Evolutionary conservation across 2,797 vertebrate genomes (phyloP).

Genomic region (Lagorchestes hirsutus): DNA sequence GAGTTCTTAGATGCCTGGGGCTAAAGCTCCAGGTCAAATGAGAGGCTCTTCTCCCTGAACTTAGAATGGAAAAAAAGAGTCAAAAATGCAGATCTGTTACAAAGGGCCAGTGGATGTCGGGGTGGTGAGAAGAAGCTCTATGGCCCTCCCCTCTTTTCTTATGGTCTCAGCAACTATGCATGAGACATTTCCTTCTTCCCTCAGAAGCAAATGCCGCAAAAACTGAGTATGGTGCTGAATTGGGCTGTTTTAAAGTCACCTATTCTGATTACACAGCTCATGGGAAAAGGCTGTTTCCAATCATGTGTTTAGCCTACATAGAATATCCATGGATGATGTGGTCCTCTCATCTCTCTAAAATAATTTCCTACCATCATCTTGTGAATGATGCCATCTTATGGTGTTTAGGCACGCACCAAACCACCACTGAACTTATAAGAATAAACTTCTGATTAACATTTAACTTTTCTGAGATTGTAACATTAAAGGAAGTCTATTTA

Average conservation of each 20-base stretch:
- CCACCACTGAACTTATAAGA: not conserved
- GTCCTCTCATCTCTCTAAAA: not conserved
- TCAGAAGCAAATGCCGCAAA: not conserved
- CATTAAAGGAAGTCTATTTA: not conserved
- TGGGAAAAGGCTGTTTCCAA: not conserved
- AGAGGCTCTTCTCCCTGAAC: not conserved
- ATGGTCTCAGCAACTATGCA: not conserved
- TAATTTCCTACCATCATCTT: not conserved
- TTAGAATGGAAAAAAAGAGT: not conserved
- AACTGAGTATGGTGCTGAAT: not conserved
- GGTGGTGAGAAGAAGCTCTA: not conserved
- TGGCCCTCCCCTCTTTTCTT: not conserved
- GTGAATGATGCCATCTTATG: not conserved
- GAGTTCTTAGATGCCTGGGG: not conserved
- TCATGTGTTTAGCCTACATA: not conserved
- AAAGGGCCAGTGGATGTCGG: not conserved
- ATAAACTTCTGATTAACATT: not conserved
- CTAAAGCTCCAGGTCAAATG: not conserved
- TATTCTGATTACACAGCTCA: not conserved
- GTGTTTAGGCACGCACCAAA: not conserved
- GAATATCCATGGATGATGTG: not conserved
- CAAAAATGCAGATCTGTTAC: not conserved
- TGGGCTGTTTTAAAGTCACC: not conserved
- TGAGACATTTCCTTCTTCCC: not conserved
- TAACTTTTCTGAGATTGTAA: not conserved